Base-by-base conservation (phyloP, 2,113 vertebrate species). In the Thymallus thymallus region DNA sequence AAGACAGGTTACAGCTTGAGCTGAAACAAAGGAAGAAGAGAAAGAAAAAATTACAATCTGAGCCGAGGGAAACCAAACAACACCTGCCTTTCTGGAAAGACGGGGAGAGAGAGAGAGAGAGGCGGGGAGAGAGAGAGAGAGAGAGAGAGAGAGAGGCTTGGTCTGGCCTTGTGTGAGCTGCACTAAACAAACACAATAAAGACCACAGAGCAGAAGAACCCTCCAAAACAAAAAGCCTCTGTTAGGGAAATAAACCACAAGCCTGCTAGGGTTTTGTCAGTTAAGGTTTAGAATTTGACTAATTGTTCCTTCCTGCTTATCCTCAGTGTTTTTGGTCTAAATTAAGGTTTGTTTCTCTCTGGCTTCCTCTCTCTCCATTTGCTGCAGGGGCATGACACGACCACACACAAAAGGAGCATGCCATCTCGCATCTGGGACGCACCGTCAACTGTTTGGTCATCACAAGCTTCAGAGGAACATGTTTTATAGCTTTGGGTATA, bases 1-100 rank as follows among this genome's bases (percentile, higher is more conserved):
- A 16, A n/a, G 73, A 88, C 85, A 86, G 86, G 86, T 86, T 82
- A 77, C 79, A 79, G 83, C 82, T 76, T 84, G 76, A 85, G 45
- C 45, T 12, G 65, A 73, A 12, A 45, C 32, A 63, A 14, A 68
- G 14, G n/a, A 18, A 26, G 29, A 18, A 26, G 29, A 64, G 18
- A 46, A n/a, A 63, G 24, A 45, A 6, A 12, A 46, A 60, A 22
- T 6, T 5, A 32, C 3, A 23, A 60, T 13, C 18, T 3, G 51
- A 61, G 76, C 55, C 41, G 61, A 32, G 65, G 56, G 24, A 60
- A 20, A 45, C 84, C 78, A 85, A 87, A 82, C 73, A 23, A 79
- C 82, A 84, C 75, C 83, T 82, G 85, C 75, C 69, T 68, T 48
- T 86, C 69, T 76, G 80, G 20, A 48, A 78, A 73, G 69, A 14